Evolutionary conservation across 2,888 invertebrate species (phyloP).

Genomic region (Pasiphila rectangulata): DNA sequence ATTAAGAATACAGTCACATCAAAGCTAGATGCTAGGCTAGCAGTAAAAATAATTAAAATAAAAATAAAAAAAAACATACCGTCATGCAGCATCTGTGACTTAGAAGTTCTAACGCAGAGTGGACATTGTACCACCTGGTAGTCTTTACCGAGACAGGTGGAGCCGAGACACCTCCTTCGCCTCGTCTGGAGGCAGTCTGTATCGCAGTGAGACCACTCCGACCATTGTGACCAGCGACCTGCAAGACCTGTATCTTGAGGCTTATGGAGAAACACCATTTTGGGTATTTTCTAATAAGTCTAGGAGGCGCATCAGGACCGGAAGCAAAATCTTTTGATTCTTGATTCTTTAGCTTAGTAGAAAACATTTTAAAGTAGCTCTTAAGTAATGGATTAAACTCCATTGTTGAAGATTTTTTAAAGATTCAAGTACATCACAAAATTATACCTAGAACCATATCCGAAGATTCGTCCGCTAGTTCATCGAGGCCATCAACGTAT

Average conservation of each 20-base stretch:
- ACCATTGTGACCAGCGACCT: slow-evolving; percentile 93
- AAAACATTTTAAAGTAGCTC: too few species aligned
- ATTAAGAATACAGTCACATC: too few species aligned
- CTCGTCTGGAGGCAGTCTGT: slow-evolving; percentile 92
- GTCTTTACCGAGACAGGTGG: slow-evolving; percentile 65
- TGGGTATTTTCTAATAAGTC: too few species aligned
- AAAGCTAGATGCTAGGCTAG: too few species aligned
- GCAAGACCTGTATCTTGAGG: slow-evolving; percentile 9
- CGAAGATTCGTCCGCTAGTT: slow-evolving; percentile 69
- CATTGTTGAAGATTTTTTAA: too few species aligned
- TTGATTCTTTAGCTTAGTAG: background rate
- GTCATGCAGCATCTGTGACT: slow-evolving; percentile 60
- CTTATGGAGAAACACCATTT: too few species aligned
- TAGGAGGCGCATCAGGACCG: too few species aligned
- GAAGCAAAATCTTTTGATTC: too few species aligned
- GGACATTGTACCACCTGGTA: slow-evolving; percentile 69
- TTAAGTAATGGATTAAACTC: too few species aligned
- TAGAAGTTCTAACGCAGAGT: slow-evolving; percentile 68
- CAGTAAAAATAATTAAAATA: too few species aligned
- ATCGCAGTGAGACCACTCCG: slow-evolving; percentile 95
- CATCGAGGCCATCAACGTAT: slow-evolving; percentile 64
- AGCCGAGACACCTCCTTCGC: slow-evolving; percentile 85
- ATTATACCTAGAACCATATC: slow-evolving; percentile 57
- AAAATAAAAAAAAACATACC: too few species aligned
- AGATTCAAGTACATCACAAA: background rate